These are phyloP conservation scores for Lasioglossum albipes DNA, from an alignment of 1,140 invertebrate species.

Conservation along the genomic window DNA sequence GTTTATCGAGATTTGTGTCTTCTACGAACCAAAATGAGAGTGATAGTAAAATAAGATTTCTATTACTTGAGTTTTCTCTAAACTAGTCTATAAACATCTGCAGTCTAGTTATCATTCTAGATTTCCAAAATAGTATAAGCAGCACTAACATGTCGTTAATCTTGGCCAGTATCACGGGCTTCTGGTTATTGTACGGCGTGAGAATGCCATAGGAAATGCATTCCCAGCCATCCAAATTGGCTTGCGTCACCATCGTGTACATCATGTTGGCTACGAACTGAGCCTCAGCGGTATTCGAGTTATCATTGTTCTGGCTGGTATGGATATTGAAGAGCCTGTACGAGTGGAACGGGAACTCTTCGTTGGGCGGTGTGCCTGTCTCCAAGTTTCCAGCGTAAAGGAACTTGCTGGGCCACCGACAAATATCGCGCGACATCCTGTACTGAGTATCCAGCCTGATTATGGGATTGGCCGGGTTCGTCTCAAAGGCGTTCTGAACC, in stretches of 20 bases:
- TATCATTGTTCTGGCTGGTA: slow-evolving; percentile 69
- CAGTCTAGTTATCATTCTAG: too few species aligned
- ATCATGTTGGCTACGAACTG: slow-evolving; percentile 82
- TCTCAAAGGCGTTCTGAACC: slow-evolving; percentile 79
- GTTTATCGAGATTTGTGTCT: too few species aligned
- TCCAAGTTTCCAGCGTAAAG: slow-evolving; percentile 86
- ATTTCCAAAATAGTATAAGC: not conserved
- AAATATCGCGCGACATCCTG: slow-evolving; percentile 91
- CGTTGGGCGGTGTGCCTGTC: slow-evolving; percentile 72
- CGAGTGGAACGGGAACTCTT: slow-evolving; percentile 73
- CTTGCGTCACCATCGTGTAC: slow-evolving; percentile 78
- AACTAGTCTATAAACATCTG: too few species aligned
- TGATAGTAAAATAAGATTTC: too few species aligned
- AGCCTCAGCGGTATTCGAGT: slow-evolving; percentile 81
- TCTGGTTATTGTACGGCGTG: slow-evolving; percentile 89
- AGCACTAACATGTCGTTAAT: slow-evolving; percentile 63
- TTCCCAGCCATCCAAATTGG: slow-evolving; percentile 38
- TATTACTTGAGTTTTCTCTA: too few species aligned
- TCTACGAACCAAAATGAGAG: too few species aligned
- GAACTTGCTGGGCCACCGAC: slow-evolving; percentile 86
- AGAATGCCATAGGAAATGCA: slow-evolving; percentile 82
- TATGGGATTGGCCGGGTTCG: slow-evolving; percentile 54
- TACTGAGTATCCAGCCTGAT: slow-evolving; percentile 89
- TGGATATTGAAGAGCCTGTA: slow-evolving; percentile 82
- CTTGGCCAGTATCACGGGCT: slow-evolving; percentile 72